phyloP scores from a whole-genome alignment of 2,888 invertebrate species.

The Drosophila mercatorum region DNA sequence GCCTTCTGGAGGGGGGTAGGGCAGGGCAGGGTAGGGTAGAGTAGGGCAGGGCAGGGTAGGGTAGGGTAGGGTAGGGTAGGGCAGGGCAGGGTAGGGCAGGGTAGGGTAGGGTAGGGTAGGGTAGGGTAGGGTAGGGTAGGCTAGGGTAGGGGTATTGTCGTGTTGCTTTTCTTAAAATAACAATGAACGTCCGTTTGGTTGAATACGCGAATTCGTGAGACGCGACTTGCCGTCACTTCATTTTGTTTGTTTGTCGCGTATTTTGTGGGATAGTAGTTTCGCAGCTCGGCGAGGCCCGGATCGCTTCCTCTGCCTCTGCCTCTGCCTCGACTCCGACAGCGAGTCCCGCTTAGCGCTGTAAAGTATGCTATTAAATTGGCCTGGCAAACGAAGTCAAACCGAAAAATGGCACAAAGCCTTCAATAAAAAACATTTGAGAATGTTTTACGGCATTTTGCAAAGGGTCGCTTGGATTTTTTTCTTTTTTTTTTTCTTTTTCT shows the following conservation, averaged over 20 bases:
- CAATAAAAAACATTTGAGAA: conserved; percentile 60
- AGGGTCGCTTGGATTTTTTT: conserved; percentile 22
- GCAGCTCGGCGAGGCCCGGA: not conserved
- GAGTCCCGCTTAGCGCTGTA: conserved; percentile 73
- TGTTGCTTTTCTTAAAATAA: conserved; percentile 76
- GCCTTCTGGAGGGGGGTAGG: not conserved
- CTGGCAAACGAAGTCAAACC: conserved; percentile 70
- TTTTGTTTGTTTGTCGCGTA: conserved; percentile 74
- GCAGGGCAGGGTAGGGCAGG: not conserved
- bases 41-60: not conserved
- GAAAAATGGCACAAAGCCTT: conserved; percentile 56
- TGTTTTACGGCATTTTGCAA: conserved; percentile 55
- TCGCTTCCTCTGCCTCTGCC: conserved; percentile 12
- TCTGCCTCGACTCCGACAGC: not conserved
- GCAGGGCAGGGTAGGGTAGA: not conserved
- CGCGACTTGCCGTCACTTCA: conserved; percentile 67
- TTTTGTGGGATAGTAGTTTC: conserved; percentile 44
- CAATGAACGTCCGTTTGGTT: conserved; percentile 75
- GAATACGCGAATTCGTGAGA: conserved; percentile 42
- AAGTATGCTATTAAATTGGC: conserved; percentile 83
- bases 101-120: not conserved
- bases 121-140: not conserved
- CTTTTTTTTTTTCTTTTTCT: not conserved
- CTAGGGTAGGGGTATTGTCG: conserved; percentile 43
- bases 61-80: not conserved